A percentile compares a stretch with the other conserved stretches of the same genome.
Conservation (phyloP, 2,113 vertebrate species). For the Laticauda colubrina region DNA sequence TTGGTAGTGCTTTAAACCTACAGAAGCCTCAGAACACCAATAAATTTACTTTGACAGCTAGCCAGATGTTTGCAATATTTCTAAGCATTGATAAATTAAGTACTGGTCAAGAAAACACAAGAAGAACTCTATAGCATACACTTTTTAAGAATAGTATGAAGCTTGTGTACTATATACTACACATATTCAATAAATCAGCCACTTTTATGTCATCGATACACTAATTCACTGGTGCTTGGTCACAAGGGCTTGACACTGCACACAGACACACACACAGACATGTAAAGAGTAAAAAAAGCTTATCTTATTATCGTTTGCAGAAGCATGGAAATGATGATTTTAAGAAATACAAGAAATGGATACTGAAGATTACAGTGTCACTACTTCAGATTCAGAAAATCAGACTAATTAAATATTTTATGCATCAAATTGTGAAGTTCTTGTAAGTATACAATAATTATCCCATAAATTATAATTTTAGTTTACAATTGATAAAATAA, state of each 20-base stretch:
- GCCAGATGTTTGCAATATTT: slow-evolving; percentile 46
- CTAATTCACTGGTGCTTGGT: slow-evolving; percentile 44
- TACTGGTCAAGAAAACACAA: slow-evolving; percentile 34
- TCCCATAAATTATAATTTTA: background rate
- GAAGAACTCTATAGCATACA: slow-evolving; percentile 4
- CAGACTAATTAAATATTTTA: background rate
- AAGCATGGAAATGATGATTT: background rate
- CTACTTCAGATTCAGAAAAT: background rate
- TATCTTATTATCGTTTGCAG: background rate
- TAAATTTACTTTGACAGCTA: slow-evolving; percentile 40
- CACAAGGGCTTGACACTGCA: background rate
- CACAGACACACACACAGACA: background rate
- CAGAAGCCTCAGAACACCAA: slow-evolving; percentile 32
- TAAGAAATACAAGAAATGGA: background rate
- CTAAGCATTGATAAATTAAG: slow-evolving; percentile 47
- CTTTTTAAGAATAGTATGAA: background rate
- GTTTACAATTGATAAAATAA: background rate
- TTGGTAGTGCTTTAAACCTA: slow-evolving; percentile 26
- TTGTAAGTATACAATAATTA: background rate
- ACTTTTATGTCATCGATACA: slow-evolving; percentile 49
- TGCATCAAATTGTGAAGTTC: background rate
- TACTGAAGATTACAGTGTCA: background rate
- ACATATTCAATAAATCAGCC: slow-evolving; percentile 14
- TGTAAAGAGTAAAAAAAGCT: background rate
- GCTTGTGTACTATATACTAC: background rate